Conservation (phyloP, 2,113 vertebrate genomes). For the Lynx canadensis region DNA sequence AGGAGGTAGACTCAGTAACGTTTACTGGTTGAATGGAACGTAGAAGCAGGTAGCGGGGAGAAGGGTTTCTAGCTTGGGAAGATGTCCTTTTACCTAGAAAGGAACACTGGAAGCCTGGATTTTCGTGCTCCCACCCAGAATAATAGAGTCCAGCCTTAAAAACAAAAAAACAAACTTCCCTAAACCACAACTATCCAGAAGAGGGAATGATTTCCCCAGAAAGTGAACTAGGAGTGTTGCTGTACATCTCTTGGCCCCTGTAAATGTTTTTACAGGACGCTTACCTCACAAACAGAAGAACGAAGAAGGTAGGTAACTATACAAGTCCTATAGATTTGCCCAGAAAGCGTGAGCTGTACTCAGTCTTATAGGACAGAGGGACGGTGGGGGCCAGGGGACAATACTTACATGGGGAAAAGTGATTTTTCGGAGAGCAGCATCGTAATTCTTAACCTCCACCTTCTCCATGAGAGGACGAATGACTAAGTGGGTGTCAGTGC, state of each 20-base stretch:
- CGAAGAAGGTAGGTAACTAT: not conserved
- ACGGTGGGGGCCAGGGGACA: fast-evolving
- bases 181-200: not conserved
- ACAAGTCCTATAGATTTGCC: not conserved
- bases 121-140: not conserved
- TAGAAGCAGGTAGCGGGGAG: not conserved
- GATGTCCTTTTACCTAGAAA: not conserved
- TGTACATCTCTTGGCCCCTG: not conserved
- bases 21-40: not conserved
- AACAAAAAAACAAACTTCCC: not conserved
- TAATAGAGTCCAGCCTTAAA: not conserved
- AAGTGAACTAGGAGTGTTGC: not conserved
- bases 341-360: not conserved
- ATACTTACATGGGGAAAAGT: constrained; percentile 94
- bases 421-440: constrained; percentile 89
- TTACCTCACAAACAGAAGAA: not conserved
- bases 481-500: constrained; percentile 94
- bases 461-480: constrained; percentile 95
- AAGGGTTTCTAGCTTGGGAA: not conserved
- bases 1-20: not conserved
- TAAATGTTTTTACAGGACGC: not conserved
- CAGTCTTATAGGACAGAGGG: not conserved
- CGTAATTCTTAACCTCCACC: constrained; percentile 89
- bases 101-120: not conserved
- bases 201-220: not conserved